Base-by-base conservation (phyloP, 2,797 vertebrate species). In the Danio albolineatus region DNA sequence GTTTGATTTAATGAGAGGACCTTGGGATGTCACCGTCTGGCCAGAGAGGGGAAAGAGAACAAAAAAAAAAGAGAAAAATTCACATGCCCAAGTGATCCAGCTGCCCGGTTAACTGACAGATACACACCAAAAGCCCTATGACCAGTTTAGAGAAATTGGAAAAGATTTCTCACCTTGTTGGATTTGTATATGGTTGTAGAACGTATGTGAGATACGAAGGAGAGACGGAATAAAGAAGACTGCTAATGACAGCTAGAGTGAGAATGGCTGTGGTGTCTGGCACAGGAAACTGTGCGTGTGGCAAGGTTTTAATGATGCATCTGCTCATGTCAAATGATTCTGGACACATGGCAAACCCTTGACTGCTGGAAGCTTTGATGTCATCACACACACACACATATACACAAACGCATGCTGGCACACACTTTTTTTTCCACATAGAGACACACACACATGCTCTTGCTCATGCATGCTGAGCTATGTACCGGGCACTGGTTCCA, bases 301-400 rank as follows among this genome's bases (percentile, higher is more conserved):
- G 90, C 90, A 87, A 85, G 92, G 90, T 94, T 94, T 94, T 93
- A 93, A 93, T 93, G 92, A 94, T 92, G 90, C 93, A 92, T 94
- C 93, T 92, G 93, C 90, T 94, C 90, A 88, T 92, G 92, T 93
- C 91, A 93, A 93, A 93, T 91, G 90, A 92, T 93, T 92, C 91
- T 92, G 93, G 93, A 92, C 90, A 92, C 92, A 92, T 89, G 91
- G 92, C 84, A 87, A 91, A 93, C 93, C 91, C 90, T 90, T 80
- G 90, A 88, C 91, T 90, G 91, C 90, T 90, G 87, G 87, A 89
- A 84, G 78, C 92, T 94, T 93, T 94, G 92, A 93, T 93, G 92
- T 92, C 86, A 87, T 82, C 73, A 51, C 75, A 64, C 43, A 53
- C 78, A 69, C 84, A 83, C 60, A 59, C 61, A 73, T 72, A 83